Base-by-base conservation (phyloP, 2,797 vertebrate species). In the Mus minutoides region DNA sequence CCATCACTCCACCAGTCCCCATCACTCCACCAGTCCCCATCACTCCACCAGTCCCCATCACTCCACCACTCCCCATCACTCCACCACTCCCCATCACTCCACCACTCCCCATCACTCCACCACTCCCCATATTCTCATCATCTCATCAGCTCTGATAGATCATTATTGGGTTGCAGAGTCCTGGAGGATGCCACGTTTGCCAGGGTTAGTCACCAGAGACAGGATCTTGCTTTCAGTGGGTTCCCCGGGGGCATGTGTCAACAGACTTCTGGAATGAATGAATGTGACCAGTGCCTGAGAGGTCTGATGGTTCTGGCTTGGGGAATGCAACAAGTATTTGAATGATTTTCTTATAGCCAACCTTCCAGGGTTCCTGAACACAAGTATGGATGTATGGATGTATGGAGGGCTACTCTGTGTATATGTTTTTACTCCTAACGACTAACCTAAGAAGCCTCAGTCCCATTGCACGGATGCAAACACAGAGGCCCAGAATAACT, bases 301-400 rank as follows among this genome's bases (percentile, higher is more conserved):
- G 14, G 67, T 22, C 24, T 64, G 22, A 67, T 75, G 26, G 58
- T 49, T 26, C 49, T 40, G 46, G 17, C 54, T 79, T 89, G 19
- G 58, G 14, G n/a, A 56, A 37, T 26, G 58, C 58, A 60, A 58
- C 29, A 73, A 24, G 6, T 69, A 54, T 29, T 31, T 71, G 49
- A 21, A 58, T 69, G 34, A 22, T 83, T 92, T 40, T 64, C 43
- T 5, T 80, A 21, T n/a, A 31, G 34, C 5, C 37, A 85, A 60
- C 13, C 46, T 91, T 26, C 6, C 56, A 58, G 37, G 8, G 21
- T 75, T n/a, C 67, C 76, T 78, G 24, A 89, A 52, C 54, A 37
- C 4, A 69, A 77, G n/a, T 3, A 2, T 0, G 1, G 3, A 6
- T 0, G 1, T 4, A 6, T 0, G 3, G 14, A 58, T 84, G 1